phyloP scores from a whole-genome alignment of 2,797 vertebrate genomes.

The Telmatherina bonti region DNA sequence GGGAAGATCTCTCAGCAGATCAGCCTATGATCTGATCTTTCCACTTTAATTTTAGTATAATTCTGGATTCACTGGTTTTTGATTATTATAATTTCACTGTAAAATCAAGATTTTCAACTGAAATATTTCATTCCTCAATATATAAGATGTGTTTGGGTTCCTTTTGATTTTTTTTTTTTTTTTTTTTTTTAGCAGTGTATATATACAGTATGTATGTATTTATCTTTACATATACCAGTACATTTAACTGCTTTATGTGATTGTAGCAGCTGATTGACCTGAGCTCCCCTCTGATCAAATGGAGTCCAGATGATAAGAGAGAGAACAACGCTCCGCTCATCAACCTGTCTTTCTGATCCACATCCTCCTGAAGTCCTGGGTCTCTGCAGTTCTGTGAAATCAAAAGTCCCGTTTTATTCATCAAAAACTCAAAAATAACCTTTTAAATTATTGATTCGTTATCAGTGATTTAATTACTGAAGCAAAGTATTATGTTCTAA shows the following conservation, averaged over 20 bases:
- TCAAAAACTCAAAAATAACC: conserved; percentile 11
- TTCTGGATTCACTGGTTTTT: too few relatives aligned
- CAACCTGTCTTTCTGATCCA: conserved; percentile 81
- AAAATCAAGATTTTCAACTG: too few relatives aligned
- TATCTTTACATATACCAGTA: too few relatives aligned
- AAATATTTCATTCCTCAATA: too few relatives aligned
- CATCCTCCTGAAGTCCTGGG: not conserved
- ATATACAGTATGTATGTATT: too few relatives aligned
- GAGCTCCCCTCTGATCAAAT: conserved; percentile 85
- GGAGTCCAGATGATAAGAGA: conserved; percentile 83
- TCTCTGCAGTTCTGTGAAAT: conserved; percentile 8
- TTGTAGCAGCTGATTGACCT: conserved; percentile 81
- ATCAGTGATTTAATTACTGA: conserved; percentile 10
- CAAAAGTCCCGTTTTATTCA: not conserved
- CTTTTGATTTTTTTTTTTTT: too few relatives aligned
- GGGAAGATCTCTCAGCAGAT: too few relatives aligned
- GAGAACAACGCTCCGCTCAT: conserved; percentile 77
- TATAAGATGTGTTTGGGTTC: too few relatives aligned
- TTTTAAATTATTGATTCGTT: conserved; percentile 2
- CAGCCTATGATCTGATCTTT: too few relatives aligned
- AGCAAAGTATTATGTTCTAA: conserved; percentile 27
- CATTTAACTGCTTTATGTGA: not conserved
- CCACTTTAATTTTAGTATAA: too few relatives aligned
- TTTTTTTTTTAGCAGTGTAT: too few relatives aligned
- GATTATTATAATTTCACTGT: too few relatives aligned